Conservation (phyloP, 2,888 invertebrate species). For the Drosophila ezoana region DNA sequence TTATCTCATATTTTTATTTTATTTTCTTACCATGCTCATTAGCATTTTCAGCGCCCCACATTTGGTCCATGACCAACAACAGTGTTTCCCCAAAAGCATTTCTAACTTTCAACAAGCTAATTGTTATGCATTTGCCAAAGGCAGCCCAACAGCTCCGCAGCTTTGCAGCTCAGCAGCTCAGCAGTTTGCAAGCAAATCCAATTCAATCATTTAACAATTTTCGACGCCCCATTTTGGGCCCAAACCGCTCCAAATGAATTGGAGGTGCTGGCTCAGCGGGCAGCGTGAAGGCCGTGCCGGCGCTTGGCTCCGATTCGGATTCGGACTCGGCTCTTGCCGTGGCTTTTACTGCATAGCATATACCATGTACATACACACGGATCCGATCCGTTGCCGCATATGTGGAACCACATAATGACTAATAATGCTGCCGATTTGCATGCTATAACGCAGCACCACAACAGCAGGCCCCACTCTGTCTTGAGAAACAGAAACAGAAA, state of each 20-base stretch:
- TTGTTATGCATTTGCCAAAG: conserved; percentile 26
- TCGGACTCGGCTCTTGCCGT: conserved; percentile 1
- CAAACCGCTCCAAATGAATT: conserved; percentile 38
- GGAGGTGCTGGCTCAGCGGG: conserved; percentile 36
- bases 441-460: conserved; percentile 39
- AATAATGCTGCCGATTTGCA: conserved; percentile 59
- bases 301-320: conserved; percentile 8
- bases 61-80: conserved; percentile 17
- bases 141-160: conserved; percentile 8
- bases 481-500: conserved; percentile 37
- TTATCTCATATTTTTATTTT: neutral
- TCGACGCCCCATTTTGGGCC: conserved; percentile 58
- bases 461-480: conserved; percentile 3
- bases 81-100: conserved; percentile 19
- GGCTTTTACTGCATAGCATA: conserved; percentile 21
- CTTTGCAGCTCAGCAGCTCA: conserved; percentile 14
- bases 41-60: conserved; percentile 11
- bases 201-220: conserved; percentile 53
- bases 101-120: conserved; percentile 39
- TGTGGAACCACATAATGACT: conserved; percentile 53
- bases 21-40: conserved; percentile 7
- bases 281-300: conserved; percentile 54
- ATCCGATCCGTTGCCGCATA: conserved; percentile 12
- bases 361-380: neutral
- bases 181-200: conserved; percentile 31